A percentile compares a stretch with the other conserved stretches of the same genome.
These are phyloP conservation scores for Bombus sibiricus DNA, from an alignment of 1,140 invertebrate genomes.

Conservation along the genomic window DNA sequence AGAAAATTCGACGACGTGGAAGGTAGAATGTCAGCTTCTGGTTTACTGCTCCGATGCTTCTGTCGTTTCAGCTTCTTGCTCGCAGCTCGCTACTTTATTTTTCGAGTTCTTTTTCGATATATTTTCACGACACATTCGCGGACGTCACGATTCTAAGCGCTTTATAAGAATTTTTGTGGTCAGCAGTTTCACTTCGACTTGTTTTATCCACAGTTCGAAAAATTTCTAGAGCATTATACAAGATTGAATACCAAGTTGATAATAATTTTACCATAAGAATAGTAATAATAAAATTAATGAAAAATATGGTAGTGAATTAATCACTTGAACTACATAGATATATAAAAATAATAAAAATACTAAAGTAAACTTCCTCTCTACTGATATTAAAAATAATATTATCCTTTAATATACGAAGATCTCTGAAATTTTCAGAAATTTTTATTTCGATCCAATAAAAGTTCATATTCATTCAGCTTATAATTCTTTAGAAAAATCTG, in stretches of 20 bases:
- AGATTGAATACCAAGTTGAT: no score
- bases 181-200: neutral
- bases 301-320: neutral
- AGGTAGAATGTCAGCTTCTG: constrained; percentile 8
- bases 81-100: constrained; percentile 17
- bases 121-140: neutral
- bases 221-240: neutral
- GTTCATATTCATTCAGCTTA: no score
- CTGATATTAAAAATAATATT: neutral
- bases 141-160: neutral
- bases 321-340: no score
- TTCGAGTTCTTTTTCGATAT: constrained; percentile 15
- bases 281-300: neutral
- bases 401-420: neutral
- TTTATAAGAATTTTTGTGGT: constrained; percentile 39
- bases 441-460: neutral
- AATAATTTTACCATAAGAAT: no score
- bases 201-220: neutral
- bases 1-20: neutral
- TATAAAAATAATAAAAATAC: neutral
- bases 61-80: neutral
- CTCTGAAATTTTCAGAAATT: neutral
- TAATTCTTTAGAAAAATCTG: no score
- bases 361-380: neutral
- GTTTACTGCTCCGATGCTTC: constrained; percentile 3